Conservation (phyloP, 2,797 vertebrate species). For the Sebastes jordani region DNA sequence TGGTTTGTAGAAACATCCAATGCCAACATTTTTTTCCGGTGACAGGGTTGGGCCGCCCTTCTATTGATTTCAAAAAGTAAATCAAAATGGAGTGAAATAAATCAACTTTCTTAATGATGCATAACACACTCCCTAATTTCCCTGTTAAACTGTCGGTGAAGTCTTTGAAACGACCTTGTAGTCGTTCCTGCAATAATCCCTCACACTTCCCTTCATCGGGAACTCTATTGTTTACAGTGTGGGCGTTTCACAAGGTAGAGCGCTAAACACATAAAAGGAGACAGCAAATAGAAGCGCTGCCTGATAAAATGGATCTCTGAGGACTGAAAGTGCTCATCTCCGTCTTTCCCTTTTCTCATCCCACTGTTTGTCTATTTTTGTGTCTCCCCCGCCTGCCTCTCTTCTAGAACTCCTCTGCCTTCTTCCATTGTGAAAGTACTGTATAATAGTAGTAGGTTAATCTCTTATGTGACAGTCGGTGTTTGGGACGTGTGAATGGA, state of each 20-base stretch:
- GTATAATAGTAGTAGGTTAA: constrained; percentile 14
- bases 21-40: too few species aligned
- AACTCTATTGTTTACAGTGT: constrained; percentile 58
- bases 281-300: constrained; percentile 40
- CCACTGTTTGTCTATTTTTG: constrained; percentile 55
- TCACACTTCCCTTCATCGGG: constrained; percentile 25
- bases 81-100: background rate
- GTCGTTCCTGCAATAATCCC: background rate
- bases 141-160: background rate
- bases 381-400: constrained; percentile 22
- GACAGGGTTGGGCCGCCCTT: too few species aligned
- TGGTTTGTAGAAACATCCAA: too few species aligned
- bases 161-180: constrained; percentile 18
- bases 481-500: constrained; percentile 8
- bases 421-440: constrained; percentile 10
- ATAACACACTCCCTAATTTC: background rate
- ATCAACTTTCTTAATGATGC: background rate
- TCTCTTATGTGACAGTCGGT: constrained; percentile 11
- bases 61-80: background rate
- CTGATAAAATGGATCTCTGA: constrained; percentile 52
- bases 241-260: constrained; percentile 42
- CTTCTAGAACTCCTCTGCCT: constrained; percentile 26
- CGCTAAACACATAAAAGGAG: constrained; percentile 47
- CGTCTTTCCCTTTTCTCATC: constrained; percentile 20
- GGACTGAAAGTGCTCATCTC: constrained; percentile 43